phyloP scores from a whole-genome alignment of 2,797 vertebrate genomes.

The Erpetoichthys calabaricus region DNA sequence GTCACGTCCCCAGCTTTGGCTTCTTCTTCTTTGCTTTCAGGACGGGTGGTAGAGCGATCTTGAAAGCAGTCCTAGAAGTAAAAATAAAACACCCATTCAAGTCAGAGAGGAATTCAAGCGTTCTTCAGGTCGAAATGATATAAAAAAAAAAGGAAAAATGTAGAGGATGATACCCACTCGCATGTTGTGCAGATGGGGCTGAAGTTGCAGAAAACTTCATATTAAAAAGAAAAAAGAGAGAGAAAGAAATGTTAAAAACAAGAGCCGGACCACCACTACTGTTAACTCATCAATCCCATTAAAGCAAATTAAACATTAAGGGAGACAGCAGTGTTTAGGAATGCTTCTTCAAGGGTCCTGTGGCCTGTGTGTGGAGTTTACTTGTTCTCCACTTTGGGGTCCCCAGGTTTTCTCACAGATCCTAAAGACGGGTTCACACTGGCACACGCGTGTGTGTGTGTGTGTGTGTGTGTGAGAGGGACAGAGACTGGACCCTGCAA shows the following conservation, averaged over 20 bases:
- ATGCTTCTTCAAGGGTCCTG: too few species aligned
- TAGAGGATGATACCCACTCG: slow-evolving; percentile 67
- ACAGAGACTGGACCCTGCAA: too few species aligned
- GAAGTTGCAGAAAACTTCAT: slow-evolving; percentile 95
- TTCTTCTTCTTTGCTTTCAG: slow-evolving; percentile 96
- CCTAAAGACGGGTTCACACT: too few species aligned
- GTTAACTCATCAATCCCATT: too few species aligned
- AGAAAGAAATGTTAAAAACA: not conserved
- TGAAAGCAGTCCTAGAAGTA: slow-evolving; percentile 80
- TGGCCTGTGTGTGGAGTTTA: too few species aligned
- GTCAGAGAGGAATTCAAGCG: not conserved
- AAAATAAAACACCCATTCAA: slow-evolving; percentile 16
- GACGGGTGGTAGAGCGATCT: slow-evolving; percentile 86
- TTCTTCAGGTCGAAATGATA: not conserved
- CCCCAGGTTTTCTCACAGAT: too few species aligned
- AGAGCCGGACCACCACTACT: not conserved
- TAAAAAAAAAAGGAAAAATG: not conserved
- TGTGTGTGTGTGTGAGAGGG: too few species aligned
- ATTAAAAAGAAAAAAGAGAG: slow-evolving; percentile 12
- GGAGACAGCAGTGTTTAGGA: too few species aligned
- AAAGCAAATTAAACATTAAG: too few species aligned
- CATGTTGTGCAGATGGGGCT: slow-evolving; percentile 98
- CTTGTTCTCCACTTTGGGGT: too few species aligned
- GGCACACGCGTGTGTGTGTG: too few species aligned
- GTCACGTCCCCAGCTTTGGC: slow-evolving; percentile 53